Conservation (phyloP, 2,113 vertebrate genomes). For the Toxostoma redivivum region DNA sequence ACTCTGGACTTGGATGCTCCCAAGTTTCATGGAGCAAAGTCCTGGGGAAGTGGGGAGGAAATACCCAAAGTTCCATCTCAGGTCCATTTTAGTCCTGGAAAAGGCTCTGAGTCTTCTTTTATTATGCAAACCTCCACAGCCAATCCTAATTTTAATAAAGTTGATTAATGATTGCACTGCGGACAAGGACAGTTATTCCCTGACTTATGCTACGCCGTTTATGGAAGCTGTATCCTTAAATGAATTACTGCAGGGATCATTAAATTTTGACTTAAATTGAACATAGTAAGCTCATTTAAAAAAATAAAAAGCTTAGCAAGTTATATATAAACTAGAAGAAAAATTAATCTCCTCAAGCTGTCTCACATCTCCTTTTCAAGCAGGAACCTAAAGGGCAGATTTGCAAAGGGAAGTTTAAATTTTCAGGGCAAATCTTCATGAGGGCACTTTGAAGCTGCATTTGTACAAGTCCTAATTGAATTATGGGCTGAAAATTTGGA, state of each 20-base stretch:
- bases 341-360: conserved; percentile 31
- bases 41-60: background rate
- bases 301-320: conserved; percentile 62
- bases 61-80: background rate
- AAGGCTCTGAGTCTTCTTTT: background rate
- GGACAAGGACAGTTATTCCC: conserved; percentile 58
- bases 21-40: accelerated
- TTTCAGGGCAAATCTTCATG: background rate
- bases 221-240: conserved; percentile 54
- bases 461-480: background rate
- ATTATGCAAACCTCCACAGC: conserved; percentile 43
- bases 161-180: conserved; percentile 19
- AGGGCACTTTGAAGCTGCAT: background rate
- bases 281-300: conserved; percentile 53
- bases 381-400: conserved; percentile 26
- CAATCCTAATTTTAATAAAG: conserved; percentile 56
- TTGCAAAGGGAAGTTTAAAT: conserved; percentile 10
- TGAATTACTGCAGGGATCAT: conserved; percentile 64
- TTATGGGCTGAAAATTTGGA: background rate
- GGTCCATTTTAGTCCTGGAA: background rate
- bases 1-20: background rate
- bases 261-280: conserved; percentile 67
- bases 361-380: background rate
- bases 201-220: conserved; percentile 35
- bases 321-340: conserved; percentile 55